Evolutionary conservation across 2,113 vertebrate species (phyloP).

Genomic region (Sarotherodon lohbergeri): DNA sequence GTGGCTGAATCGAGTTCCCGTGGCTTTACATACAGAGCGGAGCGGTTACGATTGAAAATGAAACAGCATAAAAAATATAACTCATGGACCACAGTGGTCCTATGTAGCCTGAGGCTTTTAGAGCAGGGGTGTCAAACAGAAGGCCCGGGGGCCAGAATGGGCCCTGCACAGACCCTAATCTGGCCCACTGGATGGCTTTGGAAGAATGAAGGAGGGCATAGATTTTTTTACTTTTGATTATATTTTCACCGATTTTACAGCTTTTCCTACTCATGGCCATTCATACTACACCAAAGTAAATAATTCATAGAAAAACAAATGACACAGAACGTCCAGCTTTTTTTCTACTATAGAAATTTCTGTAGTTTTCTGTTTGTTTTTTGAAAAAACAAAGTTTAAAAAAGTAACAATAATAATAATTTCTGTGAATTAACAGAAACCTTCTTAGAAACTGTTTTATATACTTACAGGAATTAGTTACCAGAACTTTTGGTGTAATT

Average conservation of each 20-base stretch:
- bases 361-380: background rate
- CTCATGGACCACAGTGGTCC: background rate
- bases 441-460: background rate
- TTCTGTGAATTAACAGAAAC: background rate
- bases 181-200: background rate
- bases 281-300: background rate
- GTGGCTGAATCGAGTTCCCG: background rate
- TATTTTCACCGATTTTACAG: background rate
- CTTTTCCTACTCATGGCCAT: background rate
- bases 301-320: background rate
- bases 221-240: background rate
- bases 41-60: background rate
- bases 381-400: background rate
- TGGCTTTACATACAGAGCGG: background rate
- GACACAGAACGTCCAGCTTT: background rate
- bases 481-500: background rate
- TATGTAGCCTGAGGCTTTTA: background rate
- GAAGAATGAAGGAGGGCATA: background rate
- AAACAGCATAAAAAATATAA: background rate
- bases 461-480: background rate
- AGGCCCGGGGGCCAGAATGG: background rate
- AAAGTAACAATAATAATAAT: background rate
- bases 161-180: background rate
- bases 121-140: background rate
- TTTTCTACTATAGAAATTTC: background rate